Base-by-base conservation (phyloP, 2,797 vertebrate species). In the Erethizon dorsatum region DNA sequence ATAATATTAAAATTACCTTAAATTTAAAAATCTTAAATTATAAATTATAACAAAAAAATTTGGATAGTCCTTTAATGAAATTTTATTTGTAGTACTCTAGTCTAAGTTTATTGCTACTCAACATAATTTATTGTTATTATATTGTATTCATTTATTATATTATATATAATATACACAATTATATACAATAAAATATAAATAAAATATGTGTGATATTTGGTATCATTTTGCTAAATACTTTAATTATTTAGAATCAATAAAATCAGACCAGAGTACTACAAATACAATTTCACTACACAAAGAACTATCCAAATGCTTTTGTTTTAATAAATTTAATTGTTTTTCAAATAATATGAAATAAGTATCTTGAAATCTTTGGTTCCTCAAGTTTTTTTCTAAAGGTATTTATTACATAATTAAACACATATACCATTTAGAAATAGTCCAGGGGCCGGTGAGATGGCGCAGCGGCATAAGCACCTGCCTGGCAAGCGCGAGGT, bases 291-390 rank as follows among this genome's bases (percentile, higher is more conserved):
- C 63, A 91, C 67, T 94, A 90, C 33, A 88, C 11, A 93, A 97
- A 83, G 45, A 90, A 91, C 75, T 89, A 83, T 52, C 45, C 47
- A 92, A 75, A 86, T 93, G 73, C 22, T 93, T 94, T 59, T 88
- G 33, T 75, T 82, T 28, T 63, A 97, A 79, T 87, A 92, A 92
- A 96, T 85, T 71, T 88, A 88, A 91, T 6, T 94, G 28, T 13
- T 87, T 93, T 94, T 96, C 20, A 96, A 96, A 95, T 87, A 87
- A 22, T 24, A 57, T 98, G 52, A 96, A 96, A 89, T 69, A 95
- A 95, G 0, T 87, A 95, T 67, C 20, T 75, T 83, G 65, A 95
- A 96, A 88, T 92, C 61, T 94, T 96, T 61, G 71, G 24, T 85
- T 88, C 63, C 71, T 73, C 77, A 92, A 89, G 77, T 88, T 87